phyloP scores from a whole-genome alignment of 2,888 invertebrate species.

The Melanostoma mellinum region DNA sequence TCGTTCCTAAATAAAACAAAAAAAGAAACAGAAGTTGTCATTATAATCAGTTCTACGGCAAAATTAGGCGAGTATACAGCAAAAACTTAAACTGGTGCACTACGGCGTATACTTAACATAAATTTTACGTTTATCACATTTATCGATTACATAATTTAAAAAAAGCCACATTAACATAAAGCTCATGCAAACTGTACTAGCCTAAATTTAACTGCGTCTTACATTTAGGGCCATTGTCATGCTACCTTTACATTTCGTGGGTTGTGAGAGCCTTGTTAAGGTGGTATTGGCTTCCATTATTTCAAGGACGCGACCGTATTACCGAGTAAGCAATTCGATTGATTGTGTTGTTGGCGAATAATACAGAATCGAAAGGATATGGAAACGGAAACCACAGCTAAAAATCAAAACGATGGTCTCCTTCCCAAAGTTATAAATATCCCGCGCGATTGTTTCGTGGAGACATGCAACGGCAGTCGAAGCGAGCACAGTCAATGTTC shows the following conservation, averaged over 20 bases:
- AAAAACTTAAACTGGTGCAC: conserved; percentile 29
- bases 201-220: conserved; percentile 17
- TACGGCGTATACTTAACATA: conserved; percentile 52
- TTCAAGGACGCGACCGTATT: conserved; percentile 51
- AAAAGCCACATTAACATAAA: conserved; percentile 32
- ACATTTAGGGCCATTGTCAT: conserved; percentile 38
- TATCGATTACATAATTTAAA: conserved; percentile 44
- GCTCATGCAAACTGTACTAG: conserved; percentile 41
- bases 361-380: conserved; percentile 1
- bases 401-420: conserved; percentile 25
- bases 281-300: conserved; percentile 43
- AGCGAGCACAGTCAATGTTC: conserved; percentile 19
- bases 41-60: not conserved
- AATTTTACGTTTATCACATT: conserved; percentile 36
- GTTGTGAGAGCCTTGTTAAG: conserved; percentile 12
- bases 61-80: conserved; percentile 11
- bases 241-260: conserved; percentile 4
- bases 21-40: conserved; percentile 8
- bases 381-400: not conserved
- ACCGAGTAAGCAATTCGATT: conserved; percentile 53
- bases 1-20: conserved; percentile 90
- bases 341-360: conserved; percentile 35
- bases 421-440: conserved; percentile 41
- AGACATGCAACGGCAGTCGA: conserved; percentile 44
- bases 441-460: conserved; percentile 8